Base-by-base conservation (phyloP, 1,140 invertebrate species). In the Uloborus diversus region DNA sequence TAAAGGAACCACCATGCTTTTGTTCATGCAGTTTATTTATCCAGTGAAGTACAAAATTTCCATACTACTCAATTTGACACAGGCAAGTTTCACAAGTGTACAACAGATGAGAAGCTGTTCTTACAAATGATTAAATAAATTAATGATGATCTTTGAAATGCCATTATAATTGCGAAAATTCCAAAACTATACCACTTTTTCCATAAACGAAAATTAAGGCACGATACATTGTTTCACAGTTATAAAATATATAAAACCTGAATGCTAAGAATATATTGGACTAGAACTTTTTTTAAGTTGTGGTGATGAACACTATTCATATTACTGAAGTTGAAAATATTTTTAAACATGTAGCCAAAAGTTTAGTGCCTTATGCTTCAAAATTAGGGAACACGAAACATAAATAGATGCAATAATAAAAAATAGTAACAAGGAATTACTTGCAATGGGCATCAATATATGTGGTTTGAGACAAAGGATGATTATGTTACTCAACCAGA, bases 11-110 rank as follows among this genome's bases (percentile, higher is more conserved):
- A 59, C n/a, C 9, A 30, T 30, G 13, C 33, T 59, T 28, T 17
- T 30, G 27, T 17, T 66, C 64, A 66, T 66, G 64, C 64, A 66
- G 17, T 66, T 66, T 66, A 65, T 65, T 42, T 65, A 23, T 42
- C 20, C 49, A 53, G n/a, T 66, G 37, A 27, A 47, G 37, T 47
- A 13, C 37, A 66, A 66, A 66, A 25, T 28, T 47, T 47, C 17
- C 37, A 49, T 28, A 47, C 35, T 47, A 49, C 64, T 28, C 30
- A 28, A 66, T 25, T 23, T 66, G 37, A 66, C 37, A 49, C 17
- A 47, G 25, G 28, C 13, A n/a, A 66, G 14, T 28, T 30, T 2
- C 49, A 30, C 27, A 28, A 4, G n/a, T 28, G 25, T 13, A 66
- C 64, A 66, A 28, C 14, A 49, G 28, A 49, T 47, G 14, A 14